Percentiles rank a stretch among this genome's conserved stretches.
Conservation (phyloP, 1,140 invertebrate species). For the Armadillidium nasatum region DNA sequence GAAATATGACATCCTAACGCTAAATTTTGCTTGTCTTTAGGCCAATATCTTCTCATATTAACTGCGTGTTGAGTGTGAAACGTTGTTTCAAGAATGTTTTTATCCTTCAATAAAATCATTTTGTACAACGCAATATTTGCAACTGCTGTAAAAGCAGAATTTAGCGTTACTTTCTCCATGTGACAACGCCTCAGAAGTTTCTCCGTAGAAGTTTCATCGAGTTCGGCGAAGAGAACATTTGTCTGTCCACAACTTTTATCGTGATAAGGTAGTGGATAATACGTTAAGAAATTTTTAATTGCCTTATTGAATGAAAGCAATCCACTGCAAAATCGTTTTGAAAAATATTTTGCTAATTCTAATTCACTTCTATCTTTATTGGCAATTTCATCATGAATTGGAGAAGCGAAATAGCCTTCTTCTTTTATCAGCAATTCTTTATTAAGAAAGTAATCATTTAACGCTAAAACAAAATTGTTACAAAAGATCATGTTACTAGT, state of each 20-base stretch:
- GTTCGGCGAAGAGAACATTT: constrained; percentile 31
- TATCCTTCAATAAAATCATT: constrained; percentile 28
- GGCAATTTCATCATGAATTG: constrained; percentile 36
- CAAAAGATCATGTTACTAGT: constrained; percentile 44
- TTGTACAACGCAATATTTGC: constrained; percentile 38
- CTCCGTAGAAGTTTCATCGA: constrained; percentile 35
- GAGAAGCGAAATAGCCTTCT: constrained; percentile 34
- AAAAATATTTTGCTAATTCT: constrained; percentile 17
- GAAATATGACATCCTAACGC: constrained; percentile 41
- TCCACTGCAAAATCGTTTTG: constrained; percentile 32
- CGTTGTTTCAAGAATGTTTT: constrained; percentile 22
- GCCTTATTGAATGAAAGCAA: constrained; percentile 25
- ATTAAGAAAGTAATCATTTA: constrained; percentile 33
- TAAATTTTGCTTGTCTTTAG: constrained; percentile 33
- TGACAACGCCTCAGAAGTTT: constrained; percentile 35
- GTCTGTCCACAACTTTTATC: constrained; percentile 16
- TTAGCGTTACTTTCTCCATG: constrained; percentile 39
- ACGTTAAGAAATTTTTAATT: constrained; percentile 33
- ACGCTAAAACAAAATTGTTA: constrained; percentile 37
- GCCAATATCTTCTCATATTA: constrained; percentile 44
- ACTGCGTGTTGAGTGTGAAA: constrained; percentile 33
- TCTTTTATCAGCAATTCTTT: constrained; percentile 31
- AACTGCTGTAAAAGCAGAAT: constrained; percentile 42
- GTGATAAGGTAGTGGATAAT: constrained; percentile 28
- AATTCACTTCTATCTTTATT: not conserved